Evolutionary conservation across 2,888 invertebrate species (phyloP).

Genomic region (Steinernema scapterisci): DNA sequence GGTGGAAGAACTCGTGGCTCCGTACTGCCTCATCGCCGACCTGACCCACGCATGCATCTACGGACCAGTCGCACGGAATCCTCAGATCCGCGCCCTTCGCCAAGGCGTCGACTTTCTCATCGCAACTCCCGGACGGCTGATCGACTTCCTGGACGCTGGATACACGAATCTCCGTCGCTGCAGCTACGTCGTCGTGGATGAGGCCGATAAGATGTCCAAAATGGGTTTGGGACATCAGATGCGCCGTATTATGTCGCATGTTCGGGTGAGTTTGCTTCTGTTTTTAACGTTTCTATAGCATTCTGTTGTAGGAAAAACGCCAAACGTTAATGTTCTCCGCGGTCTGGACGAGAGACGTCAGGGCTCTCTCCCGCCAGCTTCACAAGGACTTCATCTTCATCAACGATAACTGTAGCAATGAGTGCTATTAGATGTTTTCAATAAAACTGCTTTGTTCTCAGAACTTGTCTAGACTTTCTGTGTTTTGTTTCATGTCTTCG

Average conservation of each 20-base stretch:
- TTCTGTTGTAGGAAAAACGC: slow-evolving; percentile 68
- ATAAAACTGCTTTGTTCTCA: too few species aligned
- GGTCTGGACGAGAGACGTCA: too few species aligned
- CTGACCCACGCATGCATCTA: not conserved
- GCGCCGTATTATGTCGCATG: slow-evolving; percentile 70
- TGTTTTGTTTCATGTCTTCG: too few species aligned
- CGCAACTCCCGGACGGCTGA: slow-evolving; percentile 72
- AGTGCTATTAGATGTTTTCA: too few species aligned
- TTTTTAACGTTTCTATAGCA: not conserved
- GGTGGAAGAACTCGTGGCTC: not conserved
- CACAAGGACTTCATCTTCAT: slow-evolving; percentile 85
- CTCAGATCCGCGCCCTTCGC: not conserved
- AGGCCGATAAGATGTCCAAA: slow-evolving; percentile 75
- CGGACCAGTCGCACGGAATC: not conserved
- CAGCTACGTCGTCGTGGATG: slow-evolving; percentile 75
- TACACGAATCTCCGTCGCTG: slow-evolving; percentile 76
- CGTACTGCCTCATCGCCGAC: not conserved
- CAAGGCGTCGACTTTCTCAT: slow-evolving; percentile 69
- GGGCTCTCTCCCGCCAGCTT: slow-evolving; percentile 88
- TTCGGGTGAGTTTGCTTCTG: slow-evolving; percentile 47
- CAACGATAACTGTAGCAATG: too few species aligned
- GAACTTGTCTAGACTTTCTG: too few species aligned
- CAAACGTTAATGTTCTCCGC: slow-evolving; percentile 78
- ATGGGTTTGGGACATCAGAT: slow-evolving; percentile 71
- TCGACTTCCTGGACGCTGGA: slow-evolving; percentile 69